These are phyloP conservation scores for Onychomys torridus DNA, from an alignment of 2,797 vertebrate species.

Conservation along the genomic window DNA sequence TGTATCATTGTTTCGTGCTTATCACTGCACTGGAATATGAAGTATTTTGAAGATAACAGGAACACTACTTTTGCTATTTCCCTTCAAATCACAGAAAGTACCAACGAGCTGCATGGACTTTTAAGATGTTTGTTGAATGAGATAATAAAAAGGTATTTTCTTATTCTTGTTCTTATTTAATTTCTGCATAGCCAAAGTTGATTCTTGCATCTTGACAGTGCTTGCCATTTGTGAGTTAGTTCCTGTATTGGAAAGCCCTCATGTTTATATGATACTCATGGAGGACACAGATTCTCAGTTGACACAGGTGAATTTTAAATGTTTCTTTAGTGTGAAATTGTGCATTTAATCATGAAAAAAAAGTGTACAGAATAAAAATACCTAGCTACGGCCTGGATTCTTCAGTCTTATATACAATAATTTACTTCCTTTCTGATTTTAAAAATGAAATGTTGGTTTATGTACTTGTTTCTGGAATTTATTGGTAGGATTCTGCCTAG, in stretches of 20 bases:
- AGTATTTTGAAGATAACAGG: not conserved
- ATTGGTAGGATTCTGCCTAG: not conserved
- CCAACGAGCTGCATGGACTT: accelerated
- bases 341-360: conserved; percentile 37
- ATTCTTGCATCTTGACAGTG: accelerated
- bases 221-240: not conserved
- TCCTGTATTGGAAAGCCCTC: conserved; percentile 4
- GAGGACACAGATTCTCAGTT: not conserved
- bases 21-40: not conserved
- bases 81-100: not conserved
- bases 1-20: not conserved
- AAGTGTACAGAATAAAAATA: not conserved
- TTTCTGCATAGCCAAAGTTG: not conserved
- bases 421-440: not conserved
- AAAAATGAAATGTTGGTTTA: not conserved
- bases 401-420: not conserved
- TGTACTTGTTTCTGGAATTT: not conserved
- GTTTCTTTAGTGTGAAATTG: not conserved
- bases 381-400: not conserved
- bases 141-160: not conserved
- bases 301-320: not conserved
- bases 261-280: not conserved
- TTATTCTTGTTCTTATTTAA: not conserved
- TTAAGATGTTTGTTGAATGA: not conserved
- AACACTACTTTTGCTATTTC: not conserved